Evolutionary conservation across 2,113 vertebrate species (phyloP), one percentile per base, ranked within the genome.

Genomic region (Ceyx melanurus): DNA sequence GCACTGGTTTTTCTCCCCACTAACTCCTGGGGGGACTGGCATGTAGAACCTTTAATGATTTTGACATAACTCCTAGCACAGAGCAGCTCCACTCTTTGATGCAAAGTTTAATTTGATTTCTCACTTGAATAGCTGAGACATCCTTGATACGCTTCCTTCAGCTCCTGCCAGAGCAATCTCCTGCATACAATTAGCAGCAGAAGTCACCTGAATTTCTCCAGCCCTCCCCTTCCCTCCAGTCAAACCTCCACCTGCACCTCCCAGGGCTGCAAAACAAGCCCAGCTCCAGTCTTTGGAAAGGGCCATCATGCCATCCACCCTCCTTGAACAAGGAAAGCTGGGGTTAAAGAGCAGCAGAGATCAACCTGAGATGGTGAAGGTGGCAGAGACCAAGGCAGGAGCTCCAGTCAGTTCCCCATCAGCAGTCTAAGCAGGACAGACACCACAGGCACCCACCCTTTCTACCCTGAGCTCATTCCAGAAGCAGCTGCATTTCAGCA

Each of bases 41-140:
- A 7, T 2, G 2, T 21, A 28, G n/a, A 48, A 48, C 50, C 82
- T 84, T 60, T 78, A 90, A 77, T 86, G 85, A 90, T 77, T 73
- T 54, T 10, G 19, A 90, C 89, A 73, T 10, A 62, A 86, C 71
- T 93, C 82, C 86, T 57, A 66, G 58, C 88, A 83, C 89, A 65
- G 46, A 88, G 75, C 79, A 88, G 94, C 85, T 75, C 83, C 19
- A 8, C 72, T 64, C 76, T 60, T 15, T 22, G 91, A 96, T 93
- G 94, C 96, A 80, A 83, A 88, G 77, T 95, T 96, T 96, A 95
- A 97, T 97, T 96, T 93, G 92, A 97, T 96, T 96, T 97, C 90
- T 96, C 95, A 96, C 94, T 94, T 19, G 79, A 96, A 70, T 95
- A 92, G 93, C 89, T 93, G 95, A 97, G 92, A 93, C 96, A 87